A percentile compares a stretch with the other conserved stretches of the same genome.
These are phyloP conservation scores for Lepidocolaptes lacrymiger DNA, from an alignment of 2,797 vertebrate genomes.

Conservation along the genomic window DNA sequence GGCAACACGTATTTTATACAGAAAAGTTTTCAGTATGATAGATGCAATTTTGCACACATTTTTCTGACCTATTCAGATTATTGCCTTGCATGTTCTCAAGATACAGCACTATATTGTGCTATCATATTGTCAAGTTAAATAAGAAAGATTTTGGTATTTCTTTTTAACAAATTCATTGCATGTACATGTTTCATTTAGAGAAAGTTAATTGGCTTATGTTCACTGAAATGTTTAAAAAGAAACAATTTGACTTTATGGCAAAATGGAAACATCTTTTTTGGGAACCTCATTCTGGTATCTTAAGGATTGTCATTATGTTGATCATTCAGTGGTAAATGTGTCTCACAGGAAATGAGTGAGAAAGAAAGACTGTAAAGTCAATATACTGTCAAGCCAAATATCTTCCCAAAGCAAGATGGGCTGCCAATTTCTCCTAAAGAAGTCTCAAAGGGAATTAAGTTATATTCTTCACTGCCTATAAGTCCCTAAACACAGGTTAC, in stretches of 20 bases:
- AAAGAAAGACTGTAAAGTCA: conserved; percentile 64
- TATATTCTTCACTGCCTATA: conserved; percentile 61
- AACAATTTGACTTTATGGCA: background rate
- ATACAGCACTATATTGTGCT: background rate
- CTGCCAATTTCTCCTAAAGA: conserved; percentile 59
- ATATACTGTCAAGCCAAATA: conserved; percentile 69
- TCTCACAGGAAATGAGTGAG: conserved; percentile 49
- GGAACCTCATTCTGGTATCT: background rate
- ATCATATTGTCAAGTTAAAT: background rate
- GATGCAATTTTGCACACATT: background rate
- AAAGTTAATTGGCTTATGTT: background rate
- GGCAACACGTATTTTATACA: background rate
- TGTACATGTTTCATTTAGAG: background rate
- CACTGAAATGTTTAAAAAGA: background rate
- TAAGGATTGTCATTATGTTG: conserved; percentile 54
- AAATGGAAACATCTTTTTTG: conserved; percentile 39
- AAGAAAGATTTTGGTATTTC: background rate
- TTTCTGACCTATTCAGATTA: background rate
- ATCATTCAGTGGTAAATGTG: conserved; percentile 37
- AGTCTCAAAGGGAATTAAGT: conserved; percentile 70
- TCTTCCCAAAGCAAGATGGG: conserved; percentile 57
- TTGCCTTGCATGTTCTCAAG: background rate
- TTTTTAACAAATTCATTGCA: background rate
- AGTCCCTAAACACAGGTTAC: conserved; percentile 48
- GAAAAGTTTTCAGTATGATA: background rate